phyloP scores from a whole-genome alignment of 2,113 vertebrate species.

The Antigone vipio region DNA sequence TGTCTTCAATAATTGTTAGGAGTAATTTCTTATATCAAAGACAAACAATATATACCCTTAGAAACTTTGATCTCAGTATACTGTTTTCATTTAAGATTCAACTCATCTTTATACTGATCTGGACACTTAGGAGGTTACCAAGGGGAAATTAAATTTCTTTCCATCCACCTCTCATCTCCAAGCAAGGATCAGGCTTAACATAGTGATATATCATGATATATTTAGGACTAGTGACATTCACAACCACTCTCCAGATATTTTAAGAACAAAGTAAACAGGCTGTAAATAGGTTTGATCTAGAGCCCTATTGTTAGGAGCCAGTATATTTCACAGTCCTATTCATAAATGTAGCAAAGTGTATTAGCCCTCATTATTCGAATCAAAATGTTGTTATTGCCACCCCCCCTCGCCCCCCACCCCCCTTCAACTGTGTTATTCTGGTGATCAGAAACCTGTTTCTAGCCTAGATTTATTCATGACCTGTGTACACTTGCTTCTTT shows the following conservation, averaged over 20 bases:
- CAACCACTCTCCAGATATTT: background rate
- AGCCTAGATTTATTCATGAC: background rate
- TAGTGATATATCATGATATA: background rate
- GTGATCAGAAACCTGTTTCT: background rate
- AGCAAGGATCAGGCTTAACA: background rate
- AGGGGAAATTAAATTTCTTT: background rate
- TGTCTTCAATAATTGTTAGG: background rate
- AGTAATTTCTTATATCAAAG: background rate
- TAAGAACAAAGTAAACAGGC: background rate
- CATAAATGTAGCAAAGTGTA: background rate
- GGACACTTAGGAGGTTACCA: background rate
- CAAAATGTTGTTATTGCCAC: background rate
- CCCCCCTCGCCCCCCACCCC: background rate
- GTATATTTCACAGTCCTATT: background rate
- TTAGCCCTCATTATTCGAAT: background rate
- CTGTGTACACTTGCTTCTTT: background rate
- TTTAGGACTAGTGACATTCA: background rate
- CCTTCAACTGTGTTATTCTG: background rate
- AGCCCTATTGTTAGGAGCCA: background rate
- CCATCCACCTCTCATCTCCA: background rate
- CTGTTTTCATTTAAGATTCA: background rate
- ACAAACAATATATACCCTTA: background rate
- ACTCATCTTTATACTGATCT: background rate
- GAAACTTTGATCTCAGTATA: background rate
- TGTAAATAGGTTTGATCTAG: background rate